A percentile compares a stretch with the other conserved stretches of the same genome.
phyloP scores from a whole-genome alignment of 2,888 invertebrate species.

The Drosophila stalkeri region DNA sequence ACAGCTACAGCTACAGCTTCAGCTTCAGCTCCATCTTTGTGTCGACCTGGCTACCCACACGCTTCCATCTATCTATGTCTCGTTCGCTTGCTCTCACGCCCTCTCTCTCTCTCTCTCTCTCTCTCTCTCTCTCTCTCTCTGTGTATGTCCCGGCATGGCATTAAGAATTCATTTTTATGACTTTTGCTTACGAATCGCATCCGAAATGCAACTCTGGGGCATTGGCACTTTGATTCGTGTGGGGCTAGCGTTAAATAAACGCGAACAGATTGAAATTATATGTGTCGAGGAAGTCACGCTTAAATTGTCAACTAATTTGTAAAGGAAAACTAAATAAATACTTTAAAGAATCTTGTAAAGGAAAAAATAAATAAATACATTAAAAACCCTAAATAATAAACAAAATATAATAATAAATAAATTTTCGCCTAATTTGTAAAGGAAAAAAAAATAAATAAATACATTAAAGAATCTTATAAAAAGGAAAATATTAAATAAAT shows the following conservation, averaged over 20 bases:
- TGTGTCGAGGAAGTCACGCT: neutral
- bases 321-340: no score
- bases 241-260: conserved; percentile 8
- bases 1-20: neutral
- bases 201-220: conserved; percentile 27
- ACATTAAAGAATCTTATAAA: no score
- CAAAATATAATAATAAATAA: no score
- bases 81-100: conserved; percentile 11
- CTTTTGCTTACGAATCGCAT: conserved; percentile 42
- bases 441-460: no score
- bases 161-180: conserved; percentile 68
- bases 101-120: neutral
- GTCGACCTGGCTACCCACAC: conserved; percentile 7
- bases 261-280: neutral
- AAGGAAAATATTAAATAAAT: no score
- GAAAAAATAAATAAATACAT: no score
- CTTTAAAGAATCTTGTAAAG: no score
- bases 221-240: conserved; percentile 37
- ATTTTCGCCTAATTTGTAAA: no score
- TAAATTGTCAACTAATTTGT: conserved; percentile 14
- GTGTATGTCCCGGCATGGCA: conserved; percentile 35
- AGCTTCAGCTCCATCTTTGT: conserved; percentile 10
- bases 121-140: neutral
- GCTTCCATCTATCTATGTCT: conserved; percentile 53
- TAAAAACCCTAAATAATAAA: no score